A percentile compares a stretch with the other conserved stretches of the same genome.
These are phyloP conservation scores for Drosophila watanabei DNA, from an alignment of 1,140 invertebrate genomes.

Conservation along the genomic window DNA sequence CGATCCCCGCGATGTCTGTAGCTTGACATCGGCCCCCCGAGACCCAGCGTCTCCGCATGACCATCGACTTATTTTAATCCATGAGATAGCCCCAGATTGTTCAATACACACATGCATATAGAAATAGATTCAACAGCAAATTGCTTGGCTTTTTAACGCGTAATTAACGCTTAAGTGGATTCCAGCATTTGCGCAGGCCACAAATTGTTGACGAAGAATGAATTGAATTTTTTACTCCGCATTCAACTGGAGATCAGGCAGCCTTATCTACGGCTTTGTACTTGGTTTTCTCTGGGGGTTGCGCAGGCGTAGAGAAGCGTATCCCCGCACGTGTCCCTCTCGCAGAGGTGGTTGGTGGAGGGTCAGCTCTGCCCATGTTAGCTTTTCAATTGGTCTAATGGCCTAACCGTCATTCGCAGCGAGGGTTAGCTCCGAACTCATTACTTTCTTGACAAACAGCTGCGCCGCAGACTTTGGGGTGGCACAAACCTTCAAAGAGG, in stretches of 20 bases:
- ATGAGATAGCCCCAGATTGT: constrained; percentile 32
- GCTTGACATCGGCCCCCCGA: constrained; percentile 40
- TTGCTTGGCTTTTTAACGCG: constrained; percentile 59
- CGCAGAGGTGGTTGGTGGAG: constrained; percentile 24
- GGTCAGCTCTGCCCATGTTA: constrained; percentile 45
- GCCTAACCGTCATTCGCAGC: constrained; percentile 22
- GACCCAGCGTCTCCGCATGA: constrained; percentile 13
- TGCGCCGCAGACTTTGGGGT: constrained; percentile 41
- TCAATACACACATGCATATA: constrained; percentile 25
- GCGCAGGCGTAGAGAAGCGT: constrained; percentile 38
- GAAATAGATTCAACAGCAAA: constrained; percentile 49
- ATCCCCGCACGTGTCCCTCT: constrained; percentile 26
- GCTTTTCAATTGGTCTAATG: constrained; percentile 74
- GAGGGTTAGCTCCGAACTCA: constrained; percentile 24
- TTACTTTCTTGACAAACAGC: constrained; percentile 39
- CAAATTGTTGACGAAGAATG: constrained; percentile 56
- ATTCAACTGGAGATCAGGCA: constrained; percentile 47
- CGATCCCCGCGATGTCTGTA: constrained; percentile 4
- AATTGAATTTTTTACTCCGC: constrained; percentile 54
- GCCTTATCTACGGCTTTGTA: constrained; percentile 2
- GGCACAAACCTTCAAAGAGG: constrained; percentile 13
- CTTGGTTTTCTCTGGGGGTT: constrained; percentile 42
- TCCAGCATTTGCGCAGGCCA: constrained; percentile 32
- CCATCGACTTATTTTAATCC: constrained; percentile 47
- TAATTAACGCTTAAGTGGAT: constrained; percentile 67